Evolutionary conservation across 2,797 vertebrate species (phyloP).

Genomic region (Acomys russatus): DNA sequence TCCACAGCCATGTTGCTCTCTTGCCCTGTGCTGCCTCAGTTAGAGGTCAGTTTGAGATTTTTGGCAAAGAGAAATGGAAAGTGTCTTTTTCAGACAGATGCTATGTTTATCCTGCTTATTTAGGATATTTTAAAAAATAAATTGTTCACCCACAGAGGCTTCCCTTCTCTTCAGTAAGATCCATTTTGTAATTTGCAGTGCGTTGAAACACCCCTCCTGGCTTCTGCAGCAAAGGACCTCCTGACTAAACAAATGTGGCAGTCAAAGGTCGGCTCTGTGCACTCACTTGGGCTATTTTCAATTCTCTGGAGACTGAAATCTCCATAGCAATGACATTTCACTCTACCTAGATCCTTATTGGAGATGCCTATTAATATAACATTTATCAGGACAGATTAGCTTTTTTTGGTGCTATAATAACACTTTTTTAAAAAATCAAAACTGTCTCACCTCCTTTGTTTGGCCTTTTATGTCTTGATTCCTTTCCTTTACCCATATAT

Average conservation of each 20-base stretch:
- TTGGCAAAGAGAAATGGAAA: conserved; percentile 87
- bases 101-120: conserved; percentile 82
- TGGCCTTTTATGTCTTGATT: conserved; percentile 43
- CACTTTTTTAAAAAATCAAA: conserved; percentile 71
- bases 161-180: conserved; percentile 66
- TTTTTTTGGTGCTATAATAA: conserved; percentile 77
- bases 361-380: conserved; percentile 81
- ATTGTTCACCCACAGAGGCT: conserved; percentile 56
- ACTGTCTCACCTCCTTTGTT: conserved; percentile 41
- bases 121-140: conserved; percentile 68
- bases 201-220: conserved; percentile 59
- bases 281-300: conserved; percentile 79
- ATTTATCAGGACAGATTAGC: conserved; percentile 79
- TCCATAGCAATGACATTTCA: conserved; percentile 80
- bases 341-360: conserved; percentile 79
- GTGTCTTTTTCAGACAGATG: conserved; percentile 81
- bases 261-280: conserved; percentile 77
- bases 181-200: conserved; percentile 71
- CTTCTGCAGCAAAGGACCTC: conserved; percentile 62
- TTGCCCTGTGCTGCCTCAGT: conserved; percentile 36
- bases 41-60: conserved; percentile 69
- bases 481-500: conserved; percentile 36
- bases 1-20: conserved; percentile 49
- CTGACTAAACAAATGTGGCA: conserved; percentile 76
- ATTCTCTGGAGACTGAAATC: conserved; percentile 79